Evolutionary conservation across 1,140 invertebrate genomes (phyloP).

Genomic region (Trialeurodes vaporariorum): DNA sequence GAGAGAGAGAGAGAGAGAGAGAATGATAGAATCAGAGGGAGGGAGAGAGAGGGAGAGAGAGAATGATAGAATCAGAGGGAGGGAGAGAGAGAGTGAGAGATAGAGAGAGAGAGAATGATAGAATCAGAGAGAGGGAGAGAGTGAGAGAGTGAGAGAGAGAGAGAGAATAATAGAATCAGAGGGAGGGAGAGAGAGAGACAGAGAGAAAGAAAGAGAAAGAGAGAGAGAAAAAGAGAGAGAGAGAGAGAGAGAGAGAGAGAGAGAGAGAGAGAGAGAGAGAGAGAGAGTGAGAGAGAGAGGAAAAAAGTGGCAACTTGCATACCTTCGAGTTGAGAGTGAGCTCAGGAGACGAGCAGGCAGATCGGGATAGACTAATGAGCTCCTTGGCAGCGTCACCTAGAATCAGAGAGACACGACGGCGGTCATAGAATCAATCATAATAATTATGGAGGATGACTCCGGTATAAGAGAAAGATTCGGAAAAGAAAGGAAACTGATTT

Average conservation of each 20-base stretch:
- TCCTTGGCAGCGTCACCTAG: background rate
- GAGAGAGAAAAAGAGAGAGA: background rate
- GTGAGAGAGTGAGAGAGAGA: background rate
- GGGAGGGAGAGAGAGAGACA: background rate
- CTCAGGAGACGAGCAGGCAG: background rate
- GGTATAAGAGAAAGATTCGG: too few species aligned
- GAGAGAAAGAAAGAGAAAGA: background rate
- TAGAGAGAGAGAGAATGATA: background rate
- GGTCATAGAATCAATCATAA: too few species aligned
- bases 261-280: slow-evolving; percentile 1
- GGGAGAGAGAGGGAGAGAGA: background rate
- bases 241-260: background rate
- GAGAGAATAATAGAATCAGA: background rate
- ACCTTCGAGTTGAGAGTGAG: slow-evolving; percentile 4
- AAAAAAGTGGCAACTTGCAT: background rate
- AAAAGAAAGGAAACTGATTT: too few species aligned
- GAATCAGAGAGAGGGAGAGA: background rate
- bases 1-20: background rate
- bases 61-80: background rate
- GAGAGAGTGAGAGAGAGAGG: background rate
- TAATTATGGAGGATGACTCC: too few species aligned
- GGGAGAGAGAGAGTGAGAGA: background rate
- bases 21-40: background rate
- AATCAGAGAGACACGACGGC: background rate
- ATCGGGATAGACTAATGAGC: background rate